phyloP scores from a whole-genome alignment of 2,113 vertebrate genomes.

The Sylvia atricapilla region DNA sequence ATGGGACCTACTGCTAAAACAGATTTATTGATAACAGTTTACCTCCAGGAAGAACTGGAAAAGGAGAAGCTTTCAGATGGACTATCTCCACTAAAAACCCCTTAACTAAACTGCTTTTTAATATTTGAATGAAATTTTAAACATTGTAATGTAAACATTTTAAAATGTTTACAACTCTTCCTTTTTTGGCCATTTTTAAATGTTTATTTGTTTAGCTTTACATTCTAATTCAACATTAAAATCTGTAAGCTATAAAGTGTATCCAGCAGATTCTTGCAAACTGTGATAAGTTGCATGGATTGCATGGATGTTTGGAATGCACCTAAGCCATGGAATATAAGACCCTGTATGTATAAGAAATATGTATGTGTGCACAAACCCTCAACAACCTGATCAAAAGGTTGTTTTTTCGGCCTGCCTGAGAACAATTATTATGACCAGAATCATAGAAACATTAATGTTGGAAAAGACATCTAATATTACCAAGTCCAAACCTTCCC shows the following conservation, averaged over 20 bases:
- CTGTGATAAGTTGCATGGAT: rapidly evolving
- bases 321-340: not conserved
- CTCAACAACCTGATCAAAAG: not conserved
- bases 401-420: rapidly evolving
- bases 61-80: not conserved
- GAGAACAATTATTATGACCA: not conserved
- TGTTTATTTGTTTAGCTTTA: not conserved
- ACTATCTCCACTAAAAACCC: not conserved
- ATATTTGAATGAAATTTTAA: not conserved
- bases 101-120: not conserved
- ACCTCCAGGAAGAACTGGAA: not conserved
- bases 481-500: not conserved
- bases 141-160: too few relatives aligned
- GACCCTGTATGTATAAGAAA: not conserved
- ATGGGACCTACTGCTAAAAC: not conserved
- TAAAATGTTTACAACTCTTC: not conserved
- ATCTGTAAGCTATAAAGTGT: not conserved
- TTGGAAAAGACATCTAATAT: not conserved
- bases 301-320: not conserved
- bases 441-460: not conserved
- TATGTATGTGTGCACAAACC: not conserved
- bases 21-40: not conserved
- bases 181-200: not conserved
- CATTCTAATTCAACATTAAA: not conserved
- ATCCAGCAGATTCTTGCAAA: not conserved